These are phyloP conservation scores for Gymnarchus niloticus DNA, from an alignment of 2,113 vertebrate species.

Conservation along the genomic window DNA sequence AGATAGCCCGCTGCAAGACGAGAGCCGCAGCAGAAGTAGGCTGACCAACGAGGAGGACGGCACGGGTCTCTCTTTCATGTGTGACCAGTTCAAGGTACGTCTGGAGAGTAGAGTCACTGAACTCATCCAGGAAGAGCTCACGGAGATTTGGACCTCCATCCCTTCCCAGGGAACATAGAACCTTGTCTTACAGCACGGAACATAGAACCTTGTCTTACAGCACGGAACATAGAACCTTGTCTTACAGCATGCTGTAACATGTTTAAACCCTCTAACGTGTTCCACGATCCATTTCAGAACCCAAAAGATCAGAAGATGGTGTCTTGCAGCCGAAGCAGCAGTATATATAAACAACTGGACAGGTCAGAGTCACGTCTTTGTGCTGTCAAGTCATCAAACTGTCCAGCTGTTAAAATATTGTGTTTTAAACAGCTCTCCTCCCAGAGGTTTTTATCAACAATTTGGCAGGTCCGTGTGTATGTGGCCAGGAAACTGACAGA, in stretches of 20 bases:
- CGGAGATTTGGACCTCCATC: too few relatives aligned
- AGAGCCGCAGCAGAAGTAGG: slow-evolving; percentile 76
- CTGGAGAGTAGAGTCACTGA: background rate
- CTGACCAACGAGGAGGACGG: slow-evolving; percentile 80
- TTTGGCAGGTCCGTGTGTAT: background rate
- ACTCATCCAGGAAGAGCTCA: too few relatives aligned
- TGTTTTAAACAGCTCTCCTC: background rate
- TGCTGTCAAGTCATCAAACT: background rate
- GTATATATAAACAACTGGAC: slow-evolving; percentile 69
- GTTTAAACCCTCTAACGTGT: background rate
- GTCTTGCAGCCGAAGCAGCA: slow-evolving; percentile 57
- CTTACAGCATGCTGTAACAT: background rate
- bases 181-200: too few relatives aligned
- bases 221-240: too few relatives aligned
- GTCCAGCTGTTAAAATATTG: background rate
- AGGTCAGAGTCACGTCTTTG: slow-evolving; percentile 63
- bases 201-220: too few relatives aligned
- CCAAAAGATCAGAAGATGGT: slow-evolving; percentile 82
- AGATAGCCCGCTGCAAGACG: slow-evolving; percentile 69
- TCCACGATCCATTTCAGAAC: slow-evolving; percentile 52
- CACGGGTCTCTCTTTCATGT: slow-evolving; percentile 76
- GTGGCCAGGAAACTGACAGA: background rate
- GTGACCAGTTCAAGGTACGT: slow-evolving; percentile 78
- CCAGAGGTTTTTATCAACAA: too few relatives aligned
- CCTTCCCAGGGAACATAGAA: too few relatives aligned